Conservation (phyloP, 2,888 invertebrate genomes). For the Megalurothrips usitatus region DNA sequence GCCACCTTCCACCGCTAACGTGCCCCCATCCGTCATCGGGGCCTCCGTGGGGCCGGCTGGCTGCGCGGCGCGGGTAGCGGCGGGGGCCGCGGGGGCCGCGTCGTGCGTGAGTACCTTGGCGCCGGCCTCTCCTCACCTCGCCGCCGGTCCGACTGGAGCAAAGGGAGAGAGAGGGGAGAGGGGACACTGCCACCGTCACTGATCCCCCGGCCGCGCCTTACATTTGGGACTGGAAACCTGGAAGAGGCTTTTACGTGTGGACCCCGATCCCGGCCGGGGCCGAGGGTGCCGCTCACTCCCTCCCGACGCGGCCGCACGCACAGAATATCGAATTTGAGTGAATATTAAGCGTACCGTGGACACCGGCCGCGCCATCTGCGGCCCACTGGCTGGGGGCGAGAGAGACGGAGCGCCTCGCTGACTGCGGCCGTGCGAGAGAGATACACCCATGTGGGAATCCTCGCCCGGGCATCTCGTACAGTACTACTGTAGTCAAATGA, state of each 20-base stretch:
- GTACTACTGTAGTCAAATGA: no score
- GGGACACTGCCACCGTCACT: not conserved
- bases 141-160: not conserved
- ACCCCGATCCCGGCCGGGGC: not conserved
- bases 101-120: constrained; percentile 14
- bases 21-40: not conserved
- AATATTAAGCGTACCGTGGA: no score
- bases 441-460: not conserved
- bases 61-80: not conserved
- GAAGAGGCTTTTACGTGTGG: constrained; percentile 10
- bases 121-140: not conserved
- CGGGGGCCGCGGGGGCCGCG: not conserved
- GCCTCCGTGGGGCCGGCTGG: not conserved
- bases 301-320: no score
- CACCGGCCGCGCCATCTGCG: no score
- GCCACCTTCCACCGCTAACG: not conserved
- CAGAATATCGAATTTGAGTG: no score
- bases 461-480: no score
- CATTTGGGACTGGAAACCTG: constrained; percentile 15
- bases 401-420: no score
- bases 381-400: no score
- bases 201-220: constrained; percentile 2
- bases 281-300: no score
- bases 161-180: not conserved
- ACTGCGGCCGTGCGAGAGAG: no score